phyloP scores from a whole-genome alignment of 1,140 invertebrate genomes.

The Conus betulinus region DNA sequence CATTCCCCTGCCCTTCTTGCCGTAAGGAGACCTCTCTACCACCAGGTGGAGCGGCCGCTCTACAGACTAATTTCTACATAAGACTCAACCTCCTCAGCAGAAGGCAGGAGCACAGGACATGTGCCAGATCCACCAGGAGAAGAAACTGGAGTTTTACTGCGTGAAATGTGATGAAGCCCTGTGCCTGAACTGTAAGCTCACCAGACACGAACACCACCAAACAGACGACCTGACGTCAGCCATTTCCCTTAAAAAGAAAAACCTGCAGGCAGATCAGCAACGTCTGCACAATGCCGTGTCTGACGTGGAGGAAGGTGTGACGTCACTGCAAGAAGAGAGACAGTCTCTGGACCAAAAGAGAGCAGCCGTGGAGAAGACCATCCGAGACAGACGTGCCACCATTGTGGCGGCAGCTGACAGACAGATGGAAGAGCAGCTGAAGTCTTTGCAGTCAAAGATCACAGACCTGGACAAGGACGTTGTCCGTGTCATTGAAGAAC shows the following conservation, averaged over 20 bases:
- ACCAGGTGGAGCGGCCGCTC: neutral
- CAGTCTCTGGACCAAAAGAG: neutral
- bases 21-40: neutral
- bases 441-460: neutral
- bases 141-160: neutral
- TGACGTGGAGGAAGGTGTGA: neutral
- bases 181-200: neutral
- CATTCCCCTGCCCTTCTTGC: neutral
- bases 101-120: neutral
- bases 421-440: neutral
- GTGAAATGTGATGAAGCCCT: neutral
- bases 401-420: neutral
- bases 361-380: neutral
- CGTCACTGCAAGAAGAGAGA: neutral
- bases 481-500: neutral
- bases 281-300: neutral
- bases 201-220: neutral
- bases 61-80: neutral
- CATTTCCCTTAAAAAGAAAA: neutral
- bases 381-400: neutral
- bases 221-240: neutral
- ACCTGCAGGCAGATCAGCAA: neutral
- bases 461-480: neutral
- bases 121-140: neutral
- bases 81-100: neutral